Evolutionary conservation across 2,888 invertebrate species (phyloP), one percentile per base, ranked within the genome.

Genomic region (Schrankia costaestrigalis): DNA sequence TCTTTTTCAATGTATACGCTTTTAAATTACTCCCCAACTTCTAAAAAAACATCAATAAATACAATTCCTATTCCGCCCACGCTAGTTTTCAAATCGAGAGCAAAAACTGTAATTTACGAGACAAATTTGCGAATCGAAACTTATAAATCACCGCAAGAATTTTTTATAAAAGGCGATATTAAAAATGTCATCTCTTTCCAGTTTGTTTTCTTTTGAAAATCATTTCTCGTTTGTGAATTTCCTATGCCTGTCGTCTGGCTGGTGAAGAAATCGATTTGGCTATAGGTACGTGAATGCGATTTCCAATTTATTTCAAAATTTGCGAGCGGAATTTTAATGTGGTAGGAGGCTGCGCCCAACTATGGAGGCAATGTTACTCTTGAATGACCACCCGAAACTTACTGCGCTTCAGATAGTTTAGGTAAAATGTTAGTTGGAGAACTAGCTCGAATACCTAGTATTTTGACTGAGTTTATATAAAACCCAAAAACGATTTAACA

Each of bases 211-310:
- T 52, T 55, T 60, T 56, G 6, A 39, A 62, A 71, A 65, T 65
- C 63, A 68, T 71, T 66, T 66, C 58, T 40, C 36, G 38, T 68
- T 69, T 60, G 52, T 44, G 54, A 66, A 53, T 59, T 65, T 58
- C 57, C 57, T 59, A 60, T 53, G 44, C 51, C 55, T 57, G 45
- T 63, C 52, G 62, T 58, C 60, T 62, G 55, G 36, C 55, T 63
- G 60, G 63, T 63, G 71, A 69, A 63, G 65, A 75, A 76, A 77
- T 77, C 75, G 74, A 78, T 76, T 74, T 70, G 56, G 60, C 63
- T 59, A 66, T 63, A 56, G 67, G 63, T 54, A 68, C 69, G 71
- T 64, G 72, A 70, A 75, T 75, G 55, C 66, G 62, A 68, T 68
- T 70, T 61, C 51, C 70, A 69, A 75, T 74, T 75, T 72, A 75